Conservation (phyloP, 2,888 invertebrate genomes). For the Adelphocoris suturalis region DNA sequence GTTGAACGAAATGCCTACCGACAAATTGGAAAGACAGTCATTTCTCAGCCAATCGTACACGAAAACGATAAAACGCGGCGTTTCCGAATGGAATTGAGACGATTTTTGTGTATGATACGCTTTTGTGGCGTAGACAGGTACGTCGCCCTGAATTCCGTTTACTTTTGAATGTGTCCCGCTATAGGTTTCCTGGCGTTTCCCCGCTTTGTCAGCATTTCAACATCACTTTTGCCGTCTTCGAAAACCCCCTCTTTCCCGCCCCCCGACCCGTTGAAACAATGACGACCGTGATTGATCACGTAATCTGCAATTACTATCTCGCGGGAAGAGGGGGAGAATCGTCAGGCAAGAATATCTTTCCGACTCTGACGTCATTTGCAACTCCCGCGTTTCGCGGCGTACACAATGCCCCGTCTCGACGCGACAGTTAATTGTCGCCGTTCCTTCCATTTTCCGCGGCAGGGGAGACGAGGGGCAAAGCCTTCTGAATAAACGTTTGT, state of each 20-base stretch:
- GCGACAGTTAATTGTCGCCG: slow-evolving; percentile 36
- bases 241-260: background rate
- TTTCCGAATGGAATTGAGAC: too few species aligned
- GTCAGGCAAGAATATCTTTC: slow-evolving; percentile 10
- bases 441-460: slow-evolving; percentile 19
- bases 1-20: too few species aligned
- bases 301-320: slow-evolving; percentile 42
- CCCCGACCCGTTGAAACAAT: background rate
- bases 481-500: slow-evolving; percentile 24
- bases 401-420: slow-evolving; percentile 1
- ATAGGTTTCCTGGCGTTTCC: background rate
- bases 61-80: too few species aligned
- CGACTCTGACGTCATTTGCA: slow-evolving; percentile 32
- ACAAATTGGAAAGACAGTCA: too few species aligned
- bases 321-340: background rate
- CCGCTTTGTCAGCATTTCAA: background rate
- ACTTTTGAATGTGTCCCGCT: too few species aligned
- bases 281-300: slow-evolving; percentile 21
- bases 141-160: too few species aligned
- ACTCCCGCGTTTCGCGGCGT: background rate
- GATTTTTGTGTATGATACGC: too few species aligned
- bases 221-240: slow-evolving; percentile 5
- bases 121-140: too few species aligned
- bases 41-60: too few species aligned
- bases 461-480: background rate